A percentile compares a stretch with the other conserved stretches of the same genome.
Evolutionary conservation across 2,888 invertebrate genomes (phyloP).

Genomic region (Ligdia adustata): DNA sequence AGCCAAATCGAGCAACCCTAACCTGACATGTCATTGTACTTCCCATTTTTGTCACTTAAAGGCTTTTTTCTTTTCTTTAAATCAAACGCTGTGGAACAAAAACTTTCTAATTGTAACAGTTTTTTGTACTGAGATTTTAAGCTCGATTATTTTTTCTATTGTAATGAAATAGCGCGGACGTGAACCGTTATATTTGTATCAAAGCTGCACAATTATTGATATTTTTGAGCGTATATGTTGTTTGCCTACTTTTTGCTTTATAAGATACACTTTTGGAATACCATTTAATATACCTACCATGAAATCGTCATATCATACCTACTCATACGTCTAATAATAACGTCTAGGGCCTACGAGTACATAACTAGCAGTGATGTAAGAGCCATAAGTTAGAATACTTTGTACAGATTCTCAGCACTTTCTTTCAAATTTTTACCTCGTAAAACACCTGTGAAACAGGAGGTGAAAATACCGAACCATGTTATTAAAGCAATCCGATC

Average conservation of each 20-base stretch:
- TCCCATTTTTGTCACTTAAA: constrained; percentile 78
- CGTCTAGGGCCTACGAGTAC: no score
- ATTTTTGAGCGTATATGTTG: no score
- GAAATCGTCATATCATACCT: no score
- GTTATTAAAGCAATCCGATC: constrained; percentile 79
- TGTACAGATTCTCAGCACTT: no score
- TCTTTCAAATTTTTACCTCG: no score
- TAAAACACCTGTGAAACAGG: constrained; percentile 66
- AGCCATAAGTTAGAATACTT: no score
- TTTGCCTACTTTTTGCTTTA: no score
- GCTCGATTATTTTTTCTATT: constrained; percentile 77
- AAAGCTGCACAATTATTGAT: no score
- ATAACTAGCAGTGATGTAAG: no score
- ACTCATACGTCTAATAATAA: no score
- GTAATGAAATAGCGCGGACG: constrained; percentile 48
- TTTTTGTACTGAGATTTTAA: constrained; percentile 75
- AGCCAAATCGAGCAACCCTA: constrained; percentile 61
- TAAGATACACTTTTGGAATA: no score
- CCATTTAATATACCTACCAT: no score
- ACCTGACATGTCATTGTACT: constrained; percentile 79
- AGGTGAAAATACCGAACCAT: constrained; percentile 67
- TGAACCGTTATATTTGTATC: constrained; percentile 55
- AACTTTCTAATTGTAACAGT: constrained; percentile 81
- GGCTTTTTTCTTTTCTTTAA: constrained; percentile 61
- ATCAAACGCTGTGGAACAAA: constrained; percentile 71